A percentile compares a stretch with the other conserved stretches of the same genome.
Evolutionary conservation across 2,797 vertebrate genomes (phyloP).

Genomic region (Alca torda): DNA sequence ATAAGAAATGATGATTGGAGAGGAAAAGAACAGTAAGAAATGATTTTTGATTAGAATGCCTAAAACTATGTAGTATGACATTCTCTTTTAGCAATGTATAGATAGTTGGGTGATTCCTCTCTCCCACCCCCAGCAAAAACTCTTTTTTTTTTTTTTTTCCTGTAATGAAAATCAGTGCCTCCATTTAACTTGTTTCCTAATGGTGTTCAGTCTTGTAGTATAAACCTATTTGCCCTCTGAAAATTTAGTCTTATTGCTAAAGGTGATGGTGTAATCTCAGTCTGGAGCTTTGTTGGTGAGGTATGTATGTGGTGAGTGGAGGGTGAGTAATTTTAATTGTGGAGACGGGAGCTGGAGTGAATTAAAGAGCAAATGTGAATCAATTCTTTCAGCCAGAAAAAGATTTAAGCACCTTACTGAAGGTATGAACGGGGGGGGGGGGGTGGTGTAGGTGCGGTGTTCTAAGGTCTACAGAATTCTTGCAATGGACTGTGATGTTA

Average conservation of each 20-base stretch:
- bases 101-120: neutral
- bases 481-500: neutral
- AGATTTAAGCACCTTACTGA: neutral
- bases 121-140: neutral
- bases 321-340: neutral
- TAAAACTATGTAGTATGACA: neutral
- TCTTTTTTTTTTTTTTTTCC: neutral
- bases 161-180: neutral
- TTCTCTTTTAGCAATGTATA: neutral
- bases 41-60: neutral
- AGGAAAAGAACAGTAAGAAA: neutral
- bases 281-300: neutral
- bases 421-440: neutral
- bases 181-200: neutral
- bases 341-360: neutral
- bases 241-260: neutral
- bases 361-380: neutral
- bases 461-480: neutral
- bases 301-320: neutral
- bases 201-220: neutral
- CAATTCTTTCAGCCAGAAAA: neutral
- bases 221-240: neutral
- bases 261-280: neutral
- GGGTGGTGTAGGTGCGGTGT: rapidly evolving
- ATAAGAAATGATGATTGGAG: neutral